Evolutionary conservation across 2,113 vertebrate species (phyloP), one percentile per base, ranked within the genome.

Genomic region (Gopherus evgoodei): DNA sequence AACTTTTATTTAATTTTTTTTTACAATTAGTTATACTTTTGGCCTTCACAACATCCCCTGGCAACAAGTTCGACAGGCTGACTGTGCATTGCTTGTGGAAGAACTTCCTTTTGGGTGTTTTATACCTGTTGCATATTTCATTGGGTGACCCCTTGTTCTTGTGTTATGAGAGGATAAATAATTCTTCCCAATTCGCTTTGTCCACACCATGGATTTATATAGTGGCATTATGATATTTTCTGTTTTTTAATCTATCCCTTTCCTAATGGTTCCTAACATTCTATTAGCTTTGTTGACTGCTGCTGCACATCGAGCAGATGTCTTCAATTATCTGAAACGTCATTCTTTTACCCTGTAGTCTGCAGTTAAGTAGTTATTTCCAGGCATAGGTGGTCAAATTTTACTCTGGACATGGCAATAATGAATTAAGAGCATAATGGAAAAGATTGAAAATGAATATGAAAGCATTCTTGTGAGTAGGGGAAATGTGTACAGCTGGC

Each of bases 371-470:
- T 17, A 79, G 1, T 27, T 21, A 42, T 90, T 95, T 75, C 53
- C 35, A 42, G 49, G 52, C 76, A 38, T 19, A 11, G n/a, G 11
- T n/a, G 57, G 27, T 5, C 54, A 57, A 14, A 44, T 76, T 89
- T 89, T 22, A 81, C 8, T 13, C 2, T 8, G 11, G 42, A 24
- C 90, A 79, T 89, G 12, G 16, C 0, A 0, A 42, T 29, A 90
- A 78, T 14, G 79, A 79, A 50, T 17, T 5, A 0, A 8, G 12
- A 2, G 0, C 16, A 1, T 78, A 78, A 47, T 8, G n/a, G 17
- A 69, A 91, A 84, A 69, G 3, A 75, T 53, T 27, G 19, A 19
- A 38, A 47, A 47, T 78, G 75, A 72, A 38, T 72, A 72, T 72
- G 65, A 72, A 72, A 72, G 8, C 5, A 1, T 72, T 81, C 42